Evolutionary conservation across 2,797 vertebrate genomes (phyloP), one percentile per base, ranked within the genome.

Genomic region (Hybognathus amarus): DNA sequence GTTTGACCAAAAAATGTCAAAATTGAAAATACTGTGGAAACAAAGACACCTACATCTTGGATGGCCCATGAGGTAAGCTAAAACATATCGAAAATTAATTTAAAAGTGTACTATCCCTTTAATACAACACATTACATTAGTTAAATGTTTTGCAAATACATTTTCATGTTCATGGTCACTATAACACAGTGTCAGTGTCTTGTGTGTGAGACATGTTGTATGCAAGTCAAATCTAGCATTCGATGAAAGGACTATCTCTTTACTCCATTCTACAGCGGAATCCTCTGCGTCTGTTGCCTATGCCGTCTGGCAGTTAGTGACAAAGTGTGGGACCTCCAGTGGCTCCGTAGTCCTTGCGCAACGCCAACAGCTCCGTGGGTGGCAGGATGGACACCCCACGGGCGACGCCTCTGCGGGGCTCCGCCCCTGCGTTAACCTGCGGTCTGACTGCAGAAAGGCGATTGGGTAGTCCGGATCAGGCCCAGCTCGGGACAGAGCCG

Each of bases 301-400:
- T 97, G n/a, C 96, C 0, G 96, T 95, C 92, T 95, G 95, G 87
- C 97, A 98, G 92, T 98, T 97, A 70, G 94, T 96, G 91, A 96
- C 95, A 77, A 98, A 96, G 93, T 97, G 97, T 0, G 97, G 97
- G 97, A 86, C 97, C 93, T 2, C 93, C 94, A 17, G 93, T 92
- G 86, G 94, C 95, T 42, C 97, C 97, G 0, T 96, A 97, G 91
- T 98, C 97, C 54, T 96, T 95, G 71, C 96, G 94, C 89, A 97
- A 91, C 0, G 97, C 97, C 97, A 87, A 97, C 95, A 24, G 97
- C 97, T 0, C 97, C 97, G 36, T 96, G 96, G 82, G 97, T 97
- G 87, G n/a, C n/a, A 98, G 95, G 73, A 98, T 97, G 0, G 97
- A 97, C 85, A 99, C 97, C 0, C 97, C 97, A 30, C 96, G 96